Base-by-base conservation (phyloP, 2,113 vertebrate genomes). In the Erpornis zantholeuca region DNA sequence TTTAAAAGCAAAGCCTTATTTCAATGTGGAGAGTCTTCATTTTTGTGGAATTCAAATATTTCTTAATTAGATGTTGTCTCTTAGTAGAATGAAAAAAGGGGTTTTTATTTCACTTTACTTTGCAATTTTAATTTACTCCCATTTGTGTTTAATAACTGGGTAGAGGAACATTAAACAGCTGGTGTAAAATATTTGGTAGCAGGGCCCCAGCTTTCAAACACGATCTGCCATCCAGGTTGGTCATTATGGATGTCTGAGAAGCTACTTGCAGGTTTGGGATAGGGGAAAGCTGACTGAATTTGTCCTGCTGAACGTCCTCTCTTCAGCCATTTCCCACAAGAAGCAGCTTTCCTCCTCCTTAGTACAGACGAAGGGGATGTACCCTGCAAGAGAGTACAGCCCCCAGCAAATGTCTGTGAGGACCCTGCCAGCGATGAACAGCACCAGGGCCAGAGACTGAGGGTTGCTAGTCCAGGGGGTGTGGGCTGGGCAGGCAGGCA, bases 21-120 rank as follows among this genome's bases (percentile, higher is more conserved):
- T 96, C 90, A 90, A 66, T 25, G 22, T 2, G 14, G 89, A 97
- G 94, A 97, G 89, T 87, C 90, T 96, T 93, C 69, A 19, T 97
- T 98, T 97, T 97, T 97, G 97, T 93, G 97, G 97, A 95, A 97
- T 96, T 96, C 96, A 97, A 97, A 97, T 97, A 98, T 97, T 97
- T 92, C 92, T 97, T 97, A 97, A 98, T 97, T 97, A 97, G 97
- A 87, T 97, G 89, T 91, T 97, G 97, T 97, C 97, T 98, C 91
- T 97, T 92, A 95, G 82, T 71, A 57, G 94, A 97, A 97, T 96
- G 75, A 96, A 97, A 97, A 93, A 72, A 94, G 72, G 72, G 82
- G 78, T 4, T 94, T 97, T 97, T 95, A 96, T 98, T 98, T 97
- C 47, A 31, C 97, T 96, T 97, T 92, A 88, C 82, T 91, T 95